A percentile compares a stretch with the other conserved stretches of the same genome.
These are phyloP conservation scores for Steinernema khuongi DNA, from an alignment of 1,140 invertebrate species.

Conservation along the genomic window DNA sequence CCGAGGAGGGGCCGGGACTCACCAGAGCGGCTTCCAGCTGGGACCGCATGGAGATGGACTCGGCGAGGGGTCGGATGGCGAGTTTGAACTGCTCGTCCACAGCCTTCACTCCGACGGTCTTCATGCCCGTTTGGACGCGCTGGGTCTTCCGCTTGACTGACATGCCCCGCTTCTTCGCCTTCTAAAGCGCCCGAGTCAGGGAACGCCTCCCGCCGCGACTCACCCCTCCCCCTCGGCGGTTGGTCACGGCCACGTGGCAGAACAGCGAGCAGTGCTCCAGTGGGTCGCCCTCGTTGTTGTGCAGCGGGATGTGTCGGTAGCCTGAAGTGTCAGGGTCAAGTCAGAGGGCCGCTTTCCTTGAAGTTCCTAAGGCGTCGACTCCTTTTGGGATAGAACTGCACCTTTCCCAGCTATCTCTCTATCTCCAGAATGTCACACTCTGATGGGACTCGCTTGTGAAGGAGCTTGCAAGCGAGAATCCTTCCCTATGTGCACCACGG, in stretches of 20 bases:
- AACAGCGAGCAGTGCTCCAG: slow-evolving; percentile 65
- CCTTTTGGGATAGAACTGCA: no score
- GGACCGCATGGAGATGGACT: slow-evolving; percentile 52
- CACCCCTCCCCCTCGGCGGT: slow-evolving; percentile 64
- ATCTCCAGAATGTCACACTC: no score
- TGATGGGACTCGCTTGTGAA: no score
- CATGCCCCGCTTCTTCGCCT: slow-evolving; percentile 58
- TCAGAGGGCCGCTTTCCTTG: no score
- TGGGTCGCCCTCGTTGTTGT: slow-evolving; percentile 65
- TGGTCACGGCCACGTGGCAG: slow-evolving; percentile 66
- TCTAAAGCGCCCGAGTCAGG: slow-evolving; percentile 59
- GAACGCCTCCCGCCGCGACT: slow-evolving; percentile 44
- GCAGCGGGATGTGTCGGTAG: slow-evolving; percentile 65
- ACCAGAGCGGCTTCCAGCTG: slow-evolving; percentile 50
- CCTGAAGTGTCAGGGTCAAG: slow-evolving; percentile 57
- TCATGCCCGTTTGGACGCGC: slow-evolving; percentile 57
- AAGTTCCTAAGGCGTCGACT: no score
- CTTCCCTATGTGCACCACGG: no score
- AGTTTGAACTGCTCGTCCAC: slow-evolving; percentile 63
- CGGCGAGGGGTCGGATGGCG: slow-evolving; percentile 51
- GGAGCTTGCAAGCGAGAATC: no score
- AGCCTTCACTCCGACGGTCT: slow-evolving; percentile 60
- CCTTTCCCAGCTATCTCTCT: no score
- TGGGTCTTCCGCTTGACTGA: slow-evolving; percentile 54
- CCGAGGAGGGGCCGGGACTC: slow-evolving; percentile 7